A percentile compares a stretch with the other conserved stretches of the same genome.
Evolutionary conservation across 2,888 invertebrate species (phyloP).

Genomic region (Amiota communis): DNA sequence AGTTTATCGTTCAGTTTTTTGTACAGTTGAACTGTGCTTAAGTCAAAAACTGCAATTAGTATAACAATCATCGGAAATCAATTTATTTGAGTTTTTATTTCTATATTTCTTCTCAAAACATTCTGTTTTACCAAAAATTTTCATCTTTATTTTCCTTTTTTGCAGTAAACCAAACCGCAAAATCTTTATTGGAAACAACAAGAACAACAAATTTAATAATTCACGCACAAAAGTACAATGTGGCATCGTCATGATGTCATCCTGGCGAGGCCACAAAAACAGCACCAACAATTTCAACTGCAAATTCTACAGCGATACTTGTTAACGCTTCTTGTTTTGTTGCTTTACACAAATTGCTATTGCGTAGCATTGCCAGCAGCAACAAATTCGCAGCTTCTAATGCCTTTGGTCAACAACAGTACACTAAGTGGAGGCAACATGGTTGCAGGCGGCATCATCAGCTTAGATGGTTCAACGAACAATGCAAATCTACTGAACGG

Average conservation of each 20-base stretch:
- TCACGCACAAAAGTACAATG: conserved; percentile 3
- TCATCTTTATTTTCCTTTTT: too few relatives aligned
- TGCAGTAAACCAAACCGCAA: too few relatives aligned
- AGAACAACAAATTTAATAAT: too few relatives aligned
- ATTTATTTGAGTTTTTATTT: too few relatives aligned
- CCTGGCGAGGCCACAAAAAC: background rate
- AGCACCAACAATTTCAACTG: background rate
- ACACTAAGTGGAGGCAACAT: conserved; percentile 34
- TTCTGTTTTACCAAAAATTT: too few relatives aligned
- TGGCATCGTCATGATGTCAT: background rate
- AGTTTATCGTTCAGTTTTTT: too few relatives aligned
- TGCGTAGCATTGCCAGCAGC: conserved; percentile 43
- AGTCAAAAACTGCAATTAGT: too few relatives aligned
- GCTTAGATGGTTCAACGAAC: conserved; percentile 45
- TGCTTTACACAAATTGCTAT: conserved; percentile 22
- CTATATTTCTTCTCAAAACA: too few relatives aligned
- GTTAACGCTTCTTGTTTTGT: conserved; percentile 16
- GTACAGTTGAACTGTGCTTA: too few relatives aligned
- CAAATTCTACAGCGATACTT: background rate
- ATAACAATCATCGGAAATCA: too few relatives aligned
- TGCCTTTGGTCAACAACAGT: conserved; percentile 40
- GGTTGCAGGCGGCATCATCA: conserved; percentile 46
- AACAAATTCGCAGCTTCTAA: conserved; percentile 43
- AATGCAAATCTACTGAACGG: conserved; percentile 41
- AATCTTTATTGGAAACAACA: background rate